Evolutionary conservation across 2,797 vertebrate species (phyloP), one percentile per base, ranked within the genome.

Genomic region (Acropternis orthonyx): DNA sequence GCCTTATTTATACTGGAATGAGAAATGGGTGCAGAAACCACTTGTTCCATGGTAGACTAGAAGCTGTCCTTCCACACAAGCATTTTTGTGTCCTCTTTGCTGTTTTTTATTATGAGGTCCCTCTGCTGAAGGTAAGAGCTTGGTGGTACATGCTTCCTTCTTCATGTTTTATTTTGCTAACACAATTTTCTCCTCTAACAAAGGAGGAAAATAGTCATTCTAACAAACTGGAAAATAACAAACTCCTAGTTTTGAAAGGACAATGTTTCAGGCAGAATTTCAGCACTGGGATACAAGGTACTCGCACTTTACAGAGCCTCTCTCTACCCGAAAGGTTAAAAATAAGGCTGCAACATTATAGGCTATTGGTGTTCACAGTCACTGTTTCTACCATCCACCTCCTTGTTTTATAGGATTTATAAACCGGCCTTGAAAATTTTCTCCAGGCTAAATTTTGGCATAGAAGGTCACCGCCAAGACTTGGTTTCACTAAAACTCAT

Each of bases 361-460:
- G 46, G 28, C 23, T 68, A 8, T 20, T 32, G 28, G 24, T 48
- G 26, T 58, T 23, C 8, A 6, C 36, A 66, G 18, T 88, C 78
- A 51, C 37, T 72, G 19, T 84, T 95, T 88, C 79, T 28, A 80
- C 83, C 83, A 69, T 44, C 73, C 83, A 32, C 15, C 10, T 72
- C 43, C n/a, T 19, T 65, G 68, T 76, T 93, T 95, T 91, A 94
- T 39, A 76, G 26, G 43, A 78, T 88, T 86, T 88, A 93, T 91
- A 86, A 94, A 84, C 89, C 72, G 76, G 24, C 91, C 84, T 66
- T 86, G 59, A 92, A 88, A 88, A 23, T 49, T 69, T 92, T 88
- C 92, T 88, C 24, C 79, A 73, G 95, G 95, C 91, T 86, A 84
- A 69, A 89, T 95, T 96, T 93, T 96, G 95, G 95, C 82, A 61